Percentiles rank a stretch among this genome's conserved stretches.
Evolutionary conservation across 2,797 vertebrate genomes (phyloP).

Genomic region (Salarias fasciatus): DNA sequence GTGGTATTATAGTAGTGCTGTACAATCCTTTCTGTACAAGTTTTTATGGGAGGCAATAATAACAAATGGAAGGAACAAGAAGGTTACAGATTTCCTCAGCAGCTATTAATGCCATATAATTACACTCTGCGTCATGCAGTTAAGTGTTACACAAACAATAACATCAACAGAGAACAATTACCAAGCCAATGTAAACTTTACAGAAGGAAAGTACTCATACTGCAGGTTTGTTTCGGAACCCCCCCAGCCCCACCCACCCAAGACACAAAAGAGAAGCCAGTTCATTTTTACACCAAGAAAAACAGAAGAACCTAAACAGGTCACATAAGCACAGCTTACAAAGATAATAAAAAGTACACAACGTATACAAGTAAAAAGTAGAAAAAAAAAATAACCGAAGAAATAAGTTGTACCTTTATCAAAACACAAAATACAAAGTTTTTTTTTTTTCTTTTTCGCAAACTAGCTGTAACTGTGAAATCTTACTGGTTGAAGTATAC

Average conservation of each 20-base stretch:
- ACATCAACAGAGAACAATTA: conserved; percentile 84
- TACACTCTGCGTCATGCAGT: conserved; percentile 83
- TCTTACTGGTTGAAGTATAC: conserved; percentile 20
- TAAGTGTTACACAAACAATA: conserved; percentile 82
- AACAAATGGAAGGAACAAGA: conserved; percentile 49
- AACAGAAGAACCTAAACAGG: conserved; percentile 71
- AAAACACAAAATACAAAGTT: conserved; percentile 50
- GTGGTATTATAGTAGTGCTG: conserved; percentile 73
- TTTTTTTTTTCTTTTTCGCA: conserved; percentile 8
- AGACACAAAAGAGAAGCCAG: conserved; percentile 72
- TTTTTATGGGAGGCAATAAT: conserved; percentile 58
- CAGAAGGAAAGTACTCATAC: conserved; percentile 61
- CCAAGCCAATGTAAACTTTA: conserved; percentile 77
- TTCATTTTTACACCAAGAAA: conserved; percentile 82
- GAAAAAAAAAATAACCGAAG: too few relatives aligned
- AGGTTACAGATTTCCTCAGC: conserved; percentile 70
- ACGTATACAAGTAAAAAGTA: conserved; percentile 73
- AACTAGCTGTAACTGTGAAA: conserved; percentile 27
- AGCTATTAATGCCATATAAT: conserved; percentile 76
- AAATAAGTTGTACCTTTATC: conserved; percentile 75
- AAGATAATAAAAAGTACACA: conserved; percentile 85
- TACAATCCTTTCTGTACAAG: conserved; percentile 76
- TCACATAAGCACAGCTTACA: conserved; percentile 93
- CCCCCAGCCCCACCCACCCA: conserved; percentile 29
- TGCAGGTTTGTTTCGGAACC: conserved; percentile 53